phyloP scores from a whole-genome alignment of 2,113 vertebrate species.

The Anoplopoma fimbria region DNA sequence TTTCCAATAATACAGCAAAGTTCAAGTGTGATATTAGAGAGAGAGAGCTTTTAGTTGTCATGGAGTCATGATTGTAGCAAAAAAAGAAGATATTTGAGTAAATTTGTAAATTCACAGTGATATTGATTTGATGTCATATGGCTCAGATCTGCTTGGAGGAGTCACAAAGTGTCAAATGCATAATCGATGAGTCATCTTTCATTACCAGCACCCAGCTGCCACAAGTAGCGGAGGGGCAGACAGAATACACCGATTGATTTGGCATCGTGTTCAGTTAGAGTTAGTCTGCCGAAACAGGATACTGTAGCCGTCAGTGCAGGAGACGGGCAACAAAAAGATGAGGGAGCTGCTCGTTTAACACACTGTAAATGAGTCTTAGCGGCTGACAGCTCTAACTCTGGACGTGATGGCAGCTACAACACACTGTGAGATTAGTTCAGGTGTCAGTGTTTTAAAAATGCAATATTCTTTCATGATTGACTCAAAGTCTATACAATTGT shows the following conservation, averaged over 20 bases:
- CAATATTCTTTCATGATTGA: conserved; percentile 3
- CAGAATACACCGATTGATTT: conserved; percentile 52
- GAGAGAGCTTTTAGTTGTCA: background rate
- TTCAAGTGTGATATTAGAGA: background rate
- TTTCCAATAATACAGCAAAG: background rate
- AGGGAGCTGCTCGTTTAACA: conserved; percentile 39
- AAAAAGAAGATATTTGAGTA: background rate
- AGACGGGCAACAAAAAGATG: conserved; percentile 19
- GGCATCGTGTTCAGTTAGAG: conserved; percentile 52
- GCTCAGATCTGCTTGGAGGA: conserved; percentile 12
- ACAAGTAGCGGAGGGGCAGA: conserved; percentile 7
- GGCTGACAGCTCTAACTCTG: no score
- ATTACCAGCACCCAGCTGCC: conserved; percentile 17
- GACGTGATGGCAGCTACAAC: conserved; percentile 14
- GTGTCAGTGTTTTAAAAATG: conserved; percentile 5
- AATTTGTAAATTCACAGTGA: background rate
- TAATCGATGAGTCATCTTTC: conserved; percentile 36
- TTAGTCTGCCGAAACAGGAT: conserved; percentile 55
- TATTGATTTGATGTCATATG: conserved; percentile 31
- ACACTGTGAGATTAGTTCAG: background rate
- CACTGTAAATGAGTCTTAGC: conserved; percentile 42
- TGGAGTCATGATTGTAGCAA: background rate
- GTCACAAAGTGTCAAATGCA: conserved; percentile 10
- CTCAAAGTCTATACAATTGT: background rate
- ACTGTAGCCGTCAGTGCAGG: conserved; percentile 38